phyloP scores from a whole-genome alignment of 2,888 invertebrate species.

The Ptilodon capucinus region DNA sequence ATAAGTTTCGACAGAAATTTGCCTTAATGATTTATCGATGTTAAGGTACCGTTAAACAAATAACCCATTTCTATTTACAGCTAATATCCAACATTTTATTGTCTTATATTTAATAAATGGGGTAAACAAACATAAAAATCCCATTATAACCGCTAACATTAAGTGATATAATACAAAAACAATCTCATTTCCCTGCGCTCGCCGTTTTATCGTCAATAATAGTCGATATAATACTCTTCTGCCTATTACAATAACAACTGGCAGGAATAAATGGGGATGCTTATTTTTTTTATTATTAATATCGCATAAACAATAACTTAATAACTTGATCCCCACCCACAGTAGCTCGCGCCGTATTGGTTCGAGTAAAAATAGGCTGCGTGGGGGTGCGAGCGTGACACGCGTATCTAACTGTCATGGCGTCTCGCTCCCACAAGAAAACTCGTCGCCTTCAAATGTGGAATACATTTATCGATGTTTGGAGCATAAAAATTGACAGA shows the following conservation, averaged over 20 bases:
- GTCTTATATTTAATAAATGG: slow-evolving; percentile 36
- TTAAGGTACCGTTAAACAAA: slow-evolving; percentile 21
- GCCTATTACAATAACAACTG: slow-evolving; percentile 62
- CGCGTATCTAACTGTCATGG: slow-evolving; percentile 43
- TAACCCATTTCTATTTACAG: slow-evolving; percentile 27
- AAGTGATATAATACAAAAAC: slow-evolving; percentile 57
- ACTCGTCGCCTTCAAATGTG: slow-evolving; percentile 77
- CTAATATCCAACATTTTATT: slow-evolving; percentile 26
- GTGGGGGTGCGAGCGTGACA: slow-evolving; percentile 67
- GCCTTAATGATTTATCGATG: not conserved
- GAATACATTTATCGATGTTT: slow-evolving; percentile 80
- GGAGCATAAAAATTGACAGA: slow-evolving; percentile 82
- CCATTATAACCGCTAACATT: slow-evolving; percentile 49
- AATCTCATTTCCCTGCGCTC: slow-evolving; percentile 65
- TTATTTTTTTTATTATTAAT: slow-evolving; percentile 80
- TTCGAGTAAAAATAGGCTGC: slow-evolving; percentile 76
- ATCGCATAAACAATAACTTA: slow-evolving; percentile 80
- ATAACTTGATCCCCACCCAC: slow-evolving; percentile 77
- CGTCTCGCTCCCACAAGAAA: slow-evolving; percentile 59
- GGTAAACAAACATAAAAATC: slow-evolving; percentile 61
- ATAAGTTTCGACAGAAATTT: not conserved
- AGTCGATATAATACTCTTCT: slow-evolving; percentile 53
- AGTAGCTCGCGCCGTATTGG: slow-evolving; percentile 72
- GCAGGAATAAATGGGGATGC: slow-evolving; percentile 49
- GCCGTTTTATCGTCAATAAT: slow-evolving; percentile 62